phyloP scores from a whole-genome alignment of 1,140 invertebrate species.

The Apis florea region DNA sequence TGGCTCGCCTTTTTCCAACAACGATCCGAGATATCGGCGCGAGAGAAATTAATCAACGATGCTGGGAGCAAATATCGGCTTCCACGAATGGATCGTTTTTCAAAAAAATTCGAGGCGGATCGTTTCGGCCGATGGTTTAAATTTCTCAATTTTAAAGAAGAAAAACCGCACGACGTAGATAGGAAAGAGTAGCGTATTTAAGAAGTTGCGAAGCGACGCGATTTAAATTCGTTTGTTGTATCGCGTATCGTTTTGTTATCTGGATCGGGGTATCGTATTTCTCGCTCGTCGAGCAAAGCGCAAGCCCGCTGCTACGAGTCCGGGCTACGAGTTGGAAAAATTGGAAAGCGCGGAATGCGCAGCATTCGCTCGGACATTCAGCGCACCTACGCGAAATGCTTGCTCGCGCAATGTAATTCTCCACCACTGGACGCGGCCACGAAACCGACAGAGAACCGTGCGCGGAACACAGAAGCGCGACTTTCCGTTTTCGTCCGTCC shows the following conservation, averaged over 20 bases:
- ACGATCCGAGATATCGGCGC: background rate
- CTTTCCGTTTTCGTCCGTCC: background rate
- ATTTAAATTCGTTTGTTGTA: no score
- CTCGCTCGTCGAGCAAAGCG: background rate
- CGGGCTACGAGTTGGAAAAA: background rate
- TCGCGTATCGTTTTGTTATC: no score
- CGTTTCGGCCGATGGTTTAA: no score
- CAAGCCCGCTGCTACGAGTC: no score
- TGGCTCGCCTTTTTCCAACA: background rate
- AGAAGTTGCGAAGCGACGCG: no score
- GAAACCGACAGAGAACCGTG: background rate
- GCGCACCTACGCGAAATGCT: conserved; percentile 16
- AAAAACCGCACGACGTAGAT: no score
- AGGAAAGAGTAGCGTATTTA: no score
- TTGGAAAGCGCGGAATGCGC: background rate
- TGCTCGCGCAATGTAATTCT: conserved; percentile 48
- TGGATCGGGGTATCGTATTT: background rate
- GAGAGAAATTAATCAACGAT: conserved; percentile 54
- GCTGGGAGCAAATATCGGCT: background rate
- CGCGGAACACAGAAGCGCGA: no score
- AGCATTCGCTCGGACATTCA: conserved; percentile 3
- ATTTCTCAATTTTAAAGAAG: no score
- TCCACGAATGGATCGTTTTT: background rate
- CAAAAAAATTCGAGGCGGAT: background rate
- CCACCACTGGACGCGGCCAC: conserved; percentile 20